Percentiles rank a stretch among this genome's conserved stretches.
Conservation (phyloP, 2,888 invertebrate species). For the Spisula subtruncata region DNA sequence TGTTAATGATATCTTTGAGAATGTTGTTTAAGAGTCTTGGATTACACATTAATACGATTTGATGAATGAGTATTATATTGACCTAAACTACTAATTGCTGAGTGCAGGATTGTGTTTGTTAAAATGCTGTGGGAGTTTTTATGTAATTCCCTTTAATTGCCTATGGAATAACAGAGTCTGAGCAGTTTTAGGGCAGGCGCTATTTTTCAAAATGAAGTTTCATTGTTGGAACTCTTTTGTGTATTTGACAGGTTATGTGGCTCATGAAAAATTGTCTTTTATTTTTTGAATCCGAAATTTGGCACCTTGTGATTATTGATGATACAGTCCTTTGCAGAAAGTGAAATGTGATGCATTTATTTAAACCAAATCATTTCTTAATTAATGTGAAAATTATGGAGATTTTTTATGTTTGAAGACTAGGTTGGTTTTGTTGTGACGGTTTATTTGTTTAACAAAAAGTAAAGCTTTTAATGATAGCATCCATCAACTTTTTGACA, state of each 20-base stretch:
- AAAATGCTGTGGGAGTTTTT: constrained; percentile 10
- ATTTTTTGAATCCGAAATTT: constrained; percentile 53
- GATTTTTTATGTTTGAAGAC: constrained; percentile 29
- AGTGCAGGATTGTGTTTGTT: constrained; percentile 7
- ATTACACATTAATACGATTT: constrained; percentile 17
- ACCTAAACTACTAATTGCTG: constrained; percentile 2
- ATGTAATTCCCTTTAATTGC: constrained; percentile 42
- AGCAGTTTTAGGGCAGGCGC: constrained; percentile 16
- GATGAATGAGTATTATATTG: constrained; percentile 36
- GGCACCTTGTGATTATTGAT: constrained; percentile 47
- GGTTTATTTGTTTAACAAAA: constrained; percentile 37
- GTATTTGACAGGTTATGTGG: constrained; percentile 50
- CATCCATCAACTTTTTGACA: constrained; percentile 27
- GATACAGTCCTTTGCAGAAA: constrained; percentile 39
- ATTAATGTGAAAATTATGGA: constrained; percentile 63
- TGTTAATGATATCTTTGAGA: constrained; percentile 21
- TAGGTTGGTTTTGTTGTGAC: background rate
- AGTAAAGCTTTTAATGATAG: constrained; percentile 16
- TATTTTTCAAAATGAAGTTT: constrained; percentile 27
- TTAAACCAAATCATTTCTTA: constrained; percentile 41
- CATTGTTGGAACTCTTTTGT: constrained; percentile 31
- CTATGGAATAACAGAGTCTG: constrained; percentile 26
- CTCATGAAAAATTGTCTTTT: constrained; percentile 62
- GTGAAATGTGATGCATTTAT: constrained; percentile 43
- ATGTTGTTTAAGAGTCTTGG: constrained; percentile 1